A percentile compares a stretch with the other conserved stretches of the same genome.
Conservation (phyloP, 2,113 vertebrate genomes). For the Heloderma charlesbogerti region DNA sequence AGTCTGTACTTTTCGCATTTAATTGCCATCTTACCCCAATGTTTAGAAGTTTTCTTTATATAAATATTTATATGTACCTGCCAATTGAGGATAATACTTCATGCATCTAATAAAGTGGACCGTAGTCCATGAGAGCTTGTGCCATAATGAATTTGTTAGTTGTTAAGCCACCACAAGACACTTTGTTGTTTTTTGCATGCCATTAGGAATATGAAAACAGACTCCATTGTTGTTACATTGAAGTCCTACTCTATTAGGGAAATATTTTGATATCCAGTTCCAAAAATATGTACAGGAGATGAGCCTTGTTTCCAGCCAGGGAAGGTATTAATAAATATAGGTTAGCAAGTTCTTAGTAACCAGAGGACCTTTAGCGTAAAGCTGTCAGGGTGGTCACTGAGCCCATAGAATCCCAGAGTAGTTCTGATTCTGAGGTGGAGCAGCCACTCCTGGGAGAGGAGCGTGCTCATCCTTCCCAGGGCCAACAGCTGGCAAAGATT, state of each 20-base stretch:
- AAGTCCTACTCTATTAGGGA: background rate
- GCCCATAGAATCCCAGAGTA: too few relatives aligned
- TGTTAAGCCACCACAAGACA: background rate
- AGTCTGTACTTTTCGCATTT: background rate
- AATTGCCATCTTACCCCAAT: background rate
- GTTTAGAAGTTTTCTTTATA: background rate
- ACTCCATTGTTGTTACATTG: background rate
- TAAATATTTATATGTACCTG: background rate
- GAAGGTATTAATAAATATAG: constrained; percentile 8
- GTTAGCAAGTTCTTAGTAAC: background rate
- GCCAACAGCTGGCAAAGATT: too few relatives aligned
- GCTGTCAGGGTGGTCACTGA: too few relatives aligned
- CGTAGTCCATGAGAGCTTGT: background rate
- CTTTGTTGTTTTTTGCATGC: background rate
- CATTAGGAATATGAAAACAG: background rate
- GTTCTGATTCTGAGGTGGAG: too few relatives aligned
- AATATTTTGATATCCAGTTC: background rate
- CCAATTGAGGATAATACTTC: background rate
- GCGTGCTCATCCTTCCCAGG: too few relatives aligned
- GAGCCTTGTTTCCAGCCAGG: background rate
- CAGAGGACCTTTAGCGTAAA: background rate
- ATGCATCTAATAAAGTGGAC: background rate
- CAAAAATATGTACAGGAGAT: background rate
- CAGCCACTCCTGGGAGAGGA: too few relatives aligned
- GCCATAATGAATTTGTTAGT: background rate